Evolutionary conservation across 2,888 invertebrate species (phyloP).

Genomic region (Pycnomerus fuliginosus): DNA sequence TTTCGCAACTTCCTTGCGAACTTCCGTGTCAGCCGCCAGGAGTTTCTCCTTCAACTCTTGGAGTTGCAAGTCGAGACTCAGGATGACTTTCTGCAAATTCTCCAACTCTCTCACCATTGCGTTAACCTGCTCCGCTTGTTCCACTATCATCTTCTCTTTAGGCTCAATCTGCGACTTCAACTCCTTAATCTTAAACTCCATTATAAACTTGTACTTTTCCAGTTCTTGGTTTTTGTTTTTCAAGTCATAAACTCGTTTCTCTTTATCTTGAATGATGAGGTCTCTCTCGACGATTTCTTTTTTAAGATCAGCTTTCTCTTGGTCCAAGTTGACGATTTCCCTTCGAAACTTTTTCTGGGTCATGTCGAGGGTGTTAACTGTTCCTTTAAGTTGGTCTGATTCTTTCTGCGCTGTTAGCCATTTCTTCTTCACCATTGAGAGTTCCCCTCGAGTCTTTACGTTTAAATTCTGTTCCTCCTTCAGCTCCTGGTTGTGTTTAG

Average conservation of each 20-base stretch:
- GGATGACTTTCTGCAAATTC: constrained; percentile 73
- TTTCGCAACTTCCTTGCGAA: constrained; percentile 63
- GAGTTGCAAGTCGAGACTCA: constrained; percentile 67
- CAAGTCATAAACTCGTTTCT: constrained; percentile 78
- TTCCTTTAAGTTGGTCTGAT: constrained; percentile 69
- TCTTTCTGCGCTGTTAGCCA: constrained; percentile 68
- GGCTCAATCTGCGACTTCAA: constrained; percentile 81
- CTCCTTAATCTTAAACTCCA: constrained; percentile 87
- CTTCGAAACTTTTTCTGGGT: constrained; percentile 71
- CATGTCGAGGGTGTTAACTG: constrained; percentile 61
- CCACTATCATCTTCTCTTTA: constrained; percentile 79
- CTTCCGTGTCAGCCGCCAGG: constrained; percentile 68
- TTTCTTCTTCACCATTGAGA: constrained; percentile 82
- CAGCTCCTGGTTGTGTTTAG: constrained; percentile 68
- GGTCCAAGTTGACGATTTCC: constrained; percentile 69
- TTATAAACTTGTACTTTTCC: constrained; percentile 88
- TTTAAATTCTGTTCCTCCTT: constrained; percentile 67
- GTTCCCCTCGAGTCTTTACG: constrained; percentile 63
- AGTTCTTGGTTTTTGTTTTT: constrained; percentile 83
- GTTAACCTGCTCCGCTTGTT: constrained; percentile 76
- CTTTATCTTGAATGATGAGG: constrained; percentile 80
- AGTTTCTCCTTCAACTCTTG: constrained; percentile 77
- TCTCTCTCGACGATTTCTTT: constrained; percentile 85
- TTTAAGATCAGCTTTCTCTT: constrained; percentile 76
- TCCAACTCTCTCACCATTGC: constrained; percentile 84